phyloP scores from a whole-genome alignment of 2,888 invertebrate species.

The Cephus runcator region DNA sequence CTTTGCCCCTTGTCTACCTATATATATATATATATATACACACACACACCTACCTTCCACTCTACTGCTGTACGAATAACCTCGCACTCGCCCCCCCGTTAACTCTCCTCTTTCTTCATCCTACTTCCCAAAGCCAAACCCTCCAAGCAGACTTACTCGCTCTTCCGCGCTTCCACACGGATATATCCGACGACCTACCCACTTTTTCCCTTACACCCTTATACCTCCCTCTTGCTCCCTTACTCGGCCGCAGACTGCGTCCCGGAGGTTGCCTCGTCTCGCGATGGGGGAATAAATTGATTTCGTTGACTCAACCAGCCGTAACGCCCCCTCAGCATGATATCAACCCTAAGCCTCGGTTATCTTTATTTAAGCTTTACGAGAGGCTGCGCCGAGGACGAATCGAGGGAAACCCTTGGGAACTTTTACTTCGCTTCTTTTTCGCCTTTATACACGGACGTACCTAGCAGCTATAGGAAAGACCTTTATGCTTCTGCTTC shows the following conservation, averaged over 20 bases:
- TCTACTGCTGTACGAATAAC: not conserved
- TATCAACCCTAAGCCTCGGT: conserved; percentile 64
- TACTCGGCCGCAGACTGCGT: conserved; percentile 6
- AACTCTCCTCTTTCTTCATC: not conserved
- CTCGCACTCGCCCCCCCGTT: not conserved
- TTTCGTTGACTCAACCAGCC: conserved; percentile 65
- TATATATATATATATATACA: not conserved
- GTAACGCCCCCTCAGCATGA: conserved; percentile 63
- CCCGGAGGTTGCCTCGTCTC: conserved; percentile 21
- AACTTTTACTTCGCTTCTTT: conserved; percentile 1
- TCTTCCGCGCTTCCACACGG: not conserved
- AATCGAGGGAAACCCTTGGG: conserved; percentile 43
- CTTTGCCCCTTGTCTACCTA: conserved; percentile 1
- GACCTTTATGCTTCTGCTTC: not conserved
- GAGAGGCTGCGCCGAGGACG: conserved; percentile 53
- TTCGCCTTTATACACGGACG: not conserved
- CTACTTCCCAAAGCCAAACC: not conserved
- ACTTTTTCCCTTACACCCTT: conserved; percentile 13
- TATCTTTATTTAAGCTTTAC: conserved; percentile 65
- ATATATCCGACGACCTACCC: conserved; percentile 13
- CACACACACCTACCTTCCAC: not conserved
- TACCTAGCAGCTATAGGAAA: not conserved
- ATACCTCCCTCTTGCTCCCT: not conserved
- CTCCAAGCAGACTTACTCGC: not conserved
- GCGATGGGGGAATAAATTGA: conserved; percentile 61